phyloP scores from a whole-genome alignment of 2,888 invertebrate genomes.

The Druceiella hillmani region DNA sequence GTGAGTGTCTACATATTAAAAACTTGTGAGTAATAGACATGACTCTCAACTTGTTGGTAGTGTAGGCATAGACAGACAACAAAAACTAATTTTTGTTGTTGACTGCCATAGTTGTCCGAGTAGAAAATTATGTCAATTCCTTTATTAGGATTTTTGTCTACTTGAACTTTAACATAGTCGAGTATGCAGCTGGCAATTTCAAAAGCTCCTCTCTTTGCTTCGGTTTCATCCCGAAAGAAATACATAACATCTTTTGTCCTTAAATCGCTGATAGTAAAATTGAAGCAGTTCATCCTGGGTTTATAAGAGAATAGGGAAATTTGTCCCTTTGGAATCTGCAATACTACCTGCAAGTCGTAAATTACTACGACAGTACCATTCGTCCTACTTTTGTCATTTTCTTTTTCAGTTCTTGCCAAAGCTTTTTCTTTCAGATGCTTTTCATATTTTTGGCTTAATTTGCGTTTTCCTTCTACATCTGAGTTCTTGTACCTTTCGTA shows the following conservation, averaged over 20 bases:
- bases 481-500: slow-evolving; percentile 16
- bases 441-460: slow-evolving; percentile 8
- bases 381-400: slow-evolving; percentile 14
- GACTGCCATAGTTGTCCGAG: slow-evolving; percentile 15
- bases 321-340: slow-evolving; percentile 21
- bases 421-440: slow-evolving; percentile 9
- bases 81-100: too few relatives aligned
- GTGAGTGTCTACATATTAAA: slow-evolving; percentile 20
- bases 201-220: slow-evolving; percentile 20
- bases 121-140: slow-evolving; percentile 14
- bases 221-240: slow-evolving; percentile 22
- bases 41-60: background rate
- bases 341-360: slow-evolving; percentile 24
- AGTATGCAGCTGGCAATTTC: slow-evolving; percentile 21
- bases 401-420: slow-evolving; percentile 14
- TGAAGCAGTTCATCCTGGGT: slow-evolving; percentile 18
- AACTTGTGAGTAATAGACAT: slow-evolving; percentile 13
- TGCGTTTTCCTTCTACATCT: slow-evolving; percentile 15
- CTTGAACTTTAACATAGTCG: slow-evolving; percentile 12
- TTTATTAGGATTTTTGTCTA: slow-evolving; percentile 9
- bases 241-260: slow-evolving; percentile 15
- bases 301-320: slow-evolving; percentile 21
- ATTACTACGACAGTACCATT: slow-evolving; percentile 16
- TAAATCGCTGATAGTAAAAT: slow-evolving; percentile 19
- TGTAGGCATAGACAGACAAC: slow-evolving; percentile 6